phyloP scores from a whole-genome alignment of 2,888 invertebrate genomes.

The Cataglyphis cursor region DNA sequence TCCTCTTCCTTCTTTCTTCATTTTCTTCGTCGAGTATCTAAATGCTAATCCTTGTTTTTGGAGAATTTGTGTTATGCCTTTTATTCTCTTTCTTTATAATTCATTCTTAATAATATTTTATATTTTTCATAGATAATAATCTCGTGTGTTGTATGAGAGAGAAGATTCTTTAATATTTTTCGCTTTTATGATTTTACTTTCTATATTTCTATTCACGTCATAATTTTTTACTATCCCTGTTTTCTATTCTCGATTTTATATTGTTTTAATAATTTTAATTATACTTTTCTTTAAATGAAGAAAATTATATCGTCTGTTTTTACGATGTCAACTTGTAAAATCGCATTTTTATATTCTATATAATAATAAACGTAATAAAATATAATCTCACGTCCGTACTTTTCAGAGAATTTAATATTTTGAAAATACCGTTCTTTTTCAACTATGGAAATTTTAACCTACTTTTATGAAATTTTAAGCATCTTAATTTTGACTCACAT shows the following conservation, averaged over 20 bases:
- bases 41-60: slow-evolving; percentile 24
- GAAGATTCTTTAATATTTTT: neutral
- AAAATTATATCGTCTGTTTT: neutral
- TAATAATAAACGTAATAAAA: neutral
- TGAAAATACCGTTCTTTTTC: neutral
- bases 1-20: slow-evolving; percentile 16
- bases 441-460: neutral
- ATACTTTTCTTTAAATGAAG: neutral
- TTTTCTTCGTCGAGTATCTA: slow-evolving; percentile 21
- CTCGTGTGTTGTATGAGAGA: neutral
- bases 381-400: neutral
- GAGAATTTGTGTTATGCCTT: neutral
- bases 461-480: neutral
- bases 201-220: neutral
- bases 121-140: neutral
- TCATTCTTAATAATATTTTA: neutral
- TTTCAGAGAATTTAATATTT: slow-evolving; percentile 14
- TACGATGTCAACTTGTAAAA: neutral
- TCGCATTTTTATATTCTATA: neutral
- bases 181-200: neutral
- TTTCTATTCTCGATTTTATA: neutral
- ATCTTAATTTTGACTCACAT: neutral
- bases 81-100: neutral
- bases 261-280: slow-evolving; percentile 8
- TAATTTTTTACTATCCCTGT: neutral